Evolutionary conservation across 2,888 invertebrate species (phyloP).

Genomic region (Archips crataeganus): DNA sequence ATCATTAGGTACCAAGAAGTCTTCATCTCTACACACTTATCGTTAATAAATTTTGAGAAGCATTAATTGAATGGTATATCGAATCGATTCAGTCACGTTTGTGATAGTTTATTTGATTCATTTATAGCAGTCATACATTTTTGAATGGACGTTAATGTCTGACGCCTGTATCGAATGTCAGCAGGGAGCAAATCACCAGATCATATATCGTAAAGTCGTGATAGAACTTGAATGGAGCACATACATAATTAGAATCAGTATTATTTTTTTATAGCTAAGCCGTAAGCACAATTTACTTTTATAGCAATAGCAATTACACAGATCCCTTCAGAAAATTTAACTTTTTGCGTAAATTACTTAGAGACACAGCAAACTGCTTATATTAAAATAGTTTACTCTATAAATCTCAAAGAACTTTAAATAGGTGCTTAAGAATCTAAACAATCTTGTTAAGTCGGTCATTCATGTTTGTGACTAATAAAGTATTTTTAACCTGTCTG

Average conservation of each 20-base stretch:
- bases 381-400: slow-evolving; percentile 2
- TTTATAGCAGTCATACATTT: slow-evolving; percentile 36
- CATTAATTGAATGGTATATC: slow-evolving; percentile 22
- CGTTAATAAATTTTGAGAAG: slow-evolving; percentile 20
- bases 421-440: slow-evolving; percentile 25
- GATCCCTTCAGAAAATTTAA: background rate
- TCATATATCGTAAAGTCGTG: background rate
- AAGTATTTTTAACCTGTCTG: slow-evolving; percentile 35
- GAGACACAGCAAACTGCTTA: background rate
- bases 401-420: slow-evolving; percentile 4
- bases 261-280: background rate
- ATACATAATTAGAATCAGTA: background rate
- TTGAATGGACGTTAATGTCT: slow-evolving; percentile 18
- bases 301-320: background rate
- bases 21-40: slow-evolving; percentile 11
- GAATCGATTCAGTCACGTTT: slow-evolving; percentile 35
- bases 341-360: background rate
- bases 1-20: background rate
- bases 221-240: background rate
- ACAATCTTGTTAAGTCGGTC: slow-evolving; percentile 33
- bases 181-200: slow-evolving; percentile 15
- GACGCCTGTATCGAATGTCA: slow-evolving; percentile 16
- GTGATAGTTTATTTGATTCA: slow-evolving; percentile 45
- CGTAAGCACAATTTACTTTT: slow-evolving; percentile 4
- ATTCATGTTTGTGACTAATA: slow-evolving; percentile 13